These are phyloP conservation scores for Meloidogyne exigua DNA, from an alignment of 1,140 invertebrate genomes.

Conservation along the genomic window DNA sequence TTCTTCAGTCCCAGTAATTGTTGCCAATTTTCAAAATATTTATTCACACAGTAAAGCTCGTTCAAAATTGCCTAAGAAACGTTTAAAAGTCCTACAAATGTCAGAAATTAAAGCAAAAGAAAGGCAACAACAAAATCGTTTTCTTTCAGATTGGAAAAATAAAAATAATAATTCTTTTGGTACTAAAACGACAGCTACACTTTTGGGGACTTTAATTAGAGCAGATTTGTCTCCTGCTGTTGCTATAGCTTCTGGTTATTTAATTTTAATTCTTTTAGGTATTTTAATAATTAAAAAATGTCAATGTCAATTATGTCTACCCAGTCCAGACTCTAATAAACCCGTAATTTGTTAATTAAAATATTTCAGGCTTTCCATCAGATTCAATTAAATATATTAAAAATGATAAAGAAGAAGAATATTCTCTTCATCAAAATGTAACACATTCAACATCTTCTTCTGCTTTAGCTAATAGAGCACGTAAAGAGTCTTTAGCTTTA, in stretches of 20 bases:
- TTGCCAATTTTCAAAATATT: conserved; percentile 97
- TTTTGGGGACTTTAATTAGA: neutral
- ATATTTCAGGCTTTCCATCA: neutral
- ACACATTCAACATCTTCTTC: neutral
- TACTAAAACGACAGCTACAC: neutral
- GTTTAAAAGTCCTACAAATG: conserved; percentile 49
- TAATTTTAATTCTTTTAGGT: neutral
- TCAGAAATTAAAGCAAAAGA: conserved; percentile 40
- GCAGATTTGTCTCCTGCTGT: neutral
- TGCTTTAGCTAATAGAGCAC: neutral
- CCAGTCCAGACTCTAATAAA: no score
- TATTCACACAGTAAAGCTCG: conserved; percentile 86
- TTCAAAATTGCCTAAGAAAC: conserved; percentile 58
- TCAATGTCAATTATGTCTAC: no score
- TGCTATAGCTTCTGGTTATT: neutral
- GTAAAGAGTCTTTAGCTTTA: neutral
- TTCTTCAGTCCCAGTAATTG: conserved; percentile 78
- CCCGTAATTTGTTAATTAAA: no score
- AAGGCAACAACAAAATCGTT: conserved; percentile 6
- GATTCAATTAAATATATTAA: neutral
- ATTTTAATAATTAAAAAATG: no score
- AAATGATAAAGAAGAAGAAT: neutral
- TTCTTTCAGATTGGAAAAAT: neutral
- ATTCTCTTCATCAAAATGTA: neutral
- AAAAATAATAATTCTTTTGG: neutral